Percentiles rank a stretch among this genome's conserved stretches.
These are phyloP conservation scores for Crenuchus spilurus DNA, from an alignment of 2,797 vertebrate genomes.

Conservation along the genomic window DNA sequence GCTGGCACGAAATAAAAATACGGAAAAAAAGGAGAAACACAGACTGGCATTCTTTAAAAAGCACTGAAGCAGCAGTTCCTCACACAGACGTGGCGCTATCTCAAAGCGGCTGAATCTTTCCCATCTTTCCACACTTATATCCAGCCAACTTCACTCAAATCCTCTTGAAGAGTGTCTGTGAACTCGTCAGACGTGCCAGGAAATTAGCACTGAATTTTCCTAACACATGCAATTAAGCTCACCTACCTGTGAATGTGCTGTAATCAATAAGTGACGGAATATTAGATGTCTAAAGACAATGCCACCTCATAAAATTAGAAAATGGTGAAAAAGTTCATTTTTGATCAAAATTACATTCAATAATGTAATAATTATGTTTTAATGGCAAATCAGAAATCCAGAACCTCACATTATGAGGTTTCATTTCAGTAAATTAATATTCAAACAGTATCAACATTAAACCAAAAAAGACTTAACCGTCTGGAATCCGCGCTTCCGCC, in stretches of 20 bases:
- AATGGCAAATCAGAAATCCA: too few species aligned
- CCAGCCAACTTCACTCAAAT: constrained; percentile 38
- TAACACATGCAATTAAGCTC: constrained; percentile 60
- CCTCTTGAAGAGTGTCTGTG: constrained; percentile 50
- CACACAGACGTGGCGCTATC: constrained; percentile 51
- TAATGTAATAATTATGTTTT: too few species aligned
- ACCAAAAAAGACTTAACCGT: too few species aligned
- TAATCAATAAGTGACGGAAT: constrained; percentile 61
- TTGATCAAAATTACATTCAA: too few species aligned
- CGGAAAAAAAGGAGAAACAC: constrained; percentile 28
- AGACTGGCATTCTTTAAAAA: constrained; percentile 54
- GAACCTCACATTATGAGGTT: too few species aligned
- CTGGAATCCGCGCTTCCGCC: too few species aligned
- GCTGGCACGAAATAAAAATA: constrained; percentile 39
- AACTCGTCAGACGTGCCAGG: constrained; percentile 58
- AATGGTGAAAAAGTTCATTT: too few species aligned
- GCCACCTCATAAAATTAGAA: too few species aligned
- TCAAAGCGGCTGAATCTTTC: constrained; percentile 46
- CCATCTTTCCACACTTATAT: constrained; percentile 44
- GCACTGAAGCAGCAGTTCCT: constrained; percentile 59
- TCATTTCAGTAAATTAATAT: too few species aligned
- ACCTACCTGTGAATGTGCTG: constrained; percentile 60
- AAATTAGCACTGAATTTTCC: constrained; percentile 60
- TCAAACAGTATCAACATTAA: too few species aligned
- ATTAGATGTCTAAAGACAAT: too few species aligned